These are phyloP conservation scores for Melinaea menophilus DNA, from an alignment of 2,888 invertebrate species.

Conservation along the genomic window DNA sequence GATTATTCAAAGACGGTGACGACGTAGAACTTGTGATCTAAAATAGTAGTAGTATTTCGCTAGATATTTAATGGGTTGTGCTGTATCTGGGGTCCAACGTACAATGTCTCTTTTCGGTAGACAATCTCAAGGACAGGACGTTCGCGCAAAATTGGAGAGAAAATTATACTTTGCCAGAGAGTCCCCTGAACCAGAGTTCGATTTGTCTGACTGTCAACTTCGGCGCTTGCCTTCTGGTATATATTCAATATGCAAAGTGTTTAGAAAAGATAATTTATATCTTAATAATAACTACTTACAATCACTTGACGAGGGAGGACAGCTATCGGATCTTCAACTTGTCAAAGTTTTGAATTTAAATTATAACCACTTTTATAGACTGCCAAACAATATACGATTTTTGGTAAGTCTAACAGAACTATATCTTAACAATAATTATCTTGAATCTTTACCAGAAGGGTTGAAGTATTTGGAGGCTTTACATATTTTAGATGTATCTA, in stretches of 20 bases:
- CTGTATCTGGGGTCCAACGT: conserved; percentile 60
- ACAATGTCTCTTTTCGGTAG: conserved; percentile 69
- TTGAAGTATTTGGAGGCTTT: conserved; percentile 81
- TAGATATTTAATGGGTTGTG: conserved; percentile 67
- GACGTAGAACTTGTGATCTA: conserved; percentile 18
- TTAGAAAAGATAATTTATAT: conserved; percentile 84
- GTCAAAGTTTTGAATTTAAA: conserved; percentile 82
- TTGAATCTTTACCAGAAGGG: conserved; percentile 83
- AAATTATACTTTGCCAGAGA: conserved; percentile 79
- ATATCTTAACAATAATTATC: conserved; percentile 83
- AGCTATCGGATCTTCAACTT: conserved; percentile 82
- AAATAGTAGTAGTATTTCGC: conserved; percentile 10
- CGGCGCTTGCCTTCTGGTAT: conserved; percentile 86
- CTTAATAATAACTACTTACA: conserved; percentile 83
- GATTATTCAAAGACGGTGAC: conserved; percentile 27
- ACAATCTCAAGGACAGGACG: conserved; percentile 47
- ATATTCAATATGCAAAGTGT: conserved; percentile 88
- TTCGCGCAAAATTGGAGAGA: conserved; percentile 58
- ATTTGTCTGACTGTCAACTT: conserved; percentile 87
- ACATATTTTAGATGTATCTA: conserved; percentile 82
- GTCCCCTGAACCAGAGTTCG: conserved; percentile 88
- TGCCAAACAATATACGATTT: conserved; percentile 81
- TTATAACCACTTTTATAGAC: conserved; percentile 79
- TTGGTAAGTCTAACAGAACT: conserved; percentile 85
- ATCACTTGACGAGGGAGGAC: conserved; percentile 84